Conservation (phyloP, 2,113 vertebrate genomes). For the Marcusenius ussheri region DNA sequence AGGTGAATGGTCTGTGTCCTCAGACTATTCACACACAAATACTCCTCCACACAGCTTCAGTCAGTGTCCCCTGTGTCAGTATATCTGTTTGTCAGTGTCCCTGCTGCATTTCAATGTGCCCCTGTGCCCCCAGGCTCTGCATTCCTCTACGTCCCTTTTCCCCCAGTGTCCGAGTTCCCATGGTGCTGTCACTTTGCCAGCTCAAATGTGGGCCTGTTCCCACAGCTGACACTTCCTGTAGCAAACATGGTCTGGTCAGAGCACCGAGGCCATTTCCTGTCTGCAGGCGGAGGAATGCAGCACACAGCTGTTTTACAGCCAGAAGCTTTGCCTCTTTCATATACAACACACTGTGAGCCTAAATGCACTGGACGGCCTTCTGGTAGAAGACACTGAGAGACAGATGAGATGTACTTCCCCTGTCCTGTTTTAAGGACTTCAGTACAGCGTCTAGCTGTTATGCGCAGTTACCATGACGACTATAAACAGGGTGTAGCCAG, state of each 20-base stretch:
- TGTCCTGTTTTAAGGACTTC: background rate
- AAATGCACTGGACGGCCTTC: background rate
- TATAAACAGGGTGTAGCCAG: background rate
- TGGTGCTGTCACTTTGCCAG: conserved; percentile 15
- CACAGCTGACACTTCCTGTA: conserved; percentile 47
- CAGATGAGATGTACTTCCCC: background rate
- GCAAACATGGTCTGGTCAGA: conserved; percentile 24
- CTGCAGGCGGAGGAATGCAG: conserved; percentile 24
- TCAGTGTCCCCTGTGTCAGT: background rate
- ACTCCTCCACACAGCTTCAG: background rate
- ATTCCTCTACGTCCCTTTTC: background rate
- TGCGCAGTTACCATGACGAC: background rate
- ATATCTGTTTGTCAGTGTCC: background rate
- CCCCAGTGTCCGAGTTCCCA: conserved; percentile 11
- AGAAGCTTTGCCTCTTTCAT: background rate
- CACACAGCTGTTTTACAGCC: conserved; percentile 28
- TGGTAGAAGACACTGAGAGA: background rate
- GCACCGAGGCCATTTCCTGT: conserved; percentile 32
- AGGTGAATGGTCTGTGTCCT: background rate
- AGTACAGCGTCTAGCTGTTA: background rate
- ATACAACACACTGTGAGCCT: background rate
- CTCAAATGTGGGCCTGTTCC: conserved; percentile 33
- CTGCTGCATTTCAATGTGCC: background rate
- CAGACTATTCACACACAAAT: background rate
- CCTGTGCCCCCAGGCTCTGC: background rate